A percentile compares a stretch with the other conserved stretches of the same genome.
Conservation (phyloP, 2,113 vertebrate genomes). For the Ahaetulla prasina region DNA sequence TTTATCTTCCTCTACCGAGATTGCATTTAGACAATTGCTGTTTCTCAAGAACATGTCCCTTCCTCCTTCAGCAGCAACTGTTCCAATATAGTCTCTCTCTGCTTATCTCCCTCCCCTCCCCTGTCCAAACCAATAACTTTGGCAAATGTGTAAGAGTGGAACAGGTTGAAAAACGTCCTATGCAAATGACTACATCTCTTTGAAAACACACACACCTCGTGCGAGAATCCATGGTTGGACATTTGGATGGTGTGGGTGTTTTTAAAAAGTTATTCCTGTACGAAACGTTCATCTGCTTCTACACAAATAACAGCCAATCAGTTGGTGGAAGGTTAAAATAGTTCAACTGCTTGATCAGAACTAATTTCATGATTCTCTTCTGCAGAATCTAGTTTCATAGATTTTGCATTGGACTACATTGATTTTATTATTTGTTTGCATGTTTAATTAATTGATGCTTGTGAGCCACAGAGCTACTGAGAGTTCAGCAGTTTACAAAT, state of each 20-base stretch:
- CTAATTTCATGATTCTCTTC: no score
- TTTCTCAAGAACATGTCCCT: not conserved
- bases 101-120: not conserved
- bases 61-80: not conserved
- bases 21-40: not conserved
- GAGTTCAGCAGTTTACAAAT: not conserved
- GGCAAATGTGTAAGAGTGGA: not conserved
- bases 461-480: not conserved
- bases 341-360: not conserved
- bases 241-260: not conserved
- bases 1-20: not conserved
- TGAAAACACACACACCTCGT: not conserved
- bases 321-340: not conserved
- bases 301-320: not conserved
- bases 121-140: not conserved
- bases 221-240: not conserved
- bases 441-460: not conserved
- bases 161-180: not conserved
- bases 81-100: not conserved
- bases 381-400: not conserved
- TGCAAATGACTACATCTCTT: not conserved
- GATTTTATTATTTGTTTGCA: not conserved
- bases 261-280: not conserved
- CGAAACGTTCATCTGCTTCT: not conserved
- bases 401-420: not conserved